Base-by-base conservation (phyloP, 1,140 invertebrate genomes). In the Macrocentrus cingulum region DNA sequence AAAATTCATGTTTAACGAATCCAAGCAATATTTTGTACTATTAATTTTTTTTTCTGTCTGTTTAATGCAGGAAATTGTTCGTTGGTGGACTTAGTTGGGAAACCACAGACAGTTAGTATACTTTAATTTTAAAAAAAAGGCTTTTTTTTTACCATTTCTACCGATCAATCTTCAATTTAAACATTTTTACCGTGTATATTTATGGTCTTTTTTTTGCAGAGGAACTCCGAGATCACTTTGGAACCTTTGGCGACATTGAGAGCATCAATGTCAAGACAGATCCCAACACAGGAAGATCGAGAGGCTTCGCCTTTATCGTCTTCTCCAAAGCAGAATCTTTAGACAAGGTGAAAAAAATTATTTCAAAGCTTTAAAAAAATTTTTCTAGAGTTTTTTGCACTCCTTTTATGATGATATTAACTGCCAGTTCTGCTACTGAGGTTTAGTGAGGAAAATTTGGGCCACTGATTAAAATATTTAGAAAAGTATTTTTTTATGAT, bases 31-130 rank as follows among this genome's bases (percentile, higher is more conserved):
- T n/a, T 6, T 34, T 49, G 3, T 1, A 37, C 5, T 56, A 49
- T 39, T 59, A 59, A 44, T 37, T 18, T 42, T 60, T 51, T 63
- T 42, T 69, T 65, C 76, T 75, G 81, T 79, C 76, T 76, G n/a
- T 80, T 71, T 81, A n/a, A 48, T 91, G 69, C 88, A 97, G 95
- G 84, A 98, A 98, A 88, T 87, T 98, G 65, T 98, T 98, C 88
- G 93, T 97, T 81, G 95, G 95, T 73, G 95, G 94, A 59, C 82
- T 98, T 60, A 97, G 93, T 84, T 97, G 95, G 94, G 93, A 97
- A 85, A 97, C 95, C 16, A 92, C 92, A 77, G 94, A 97, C 81
- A 95, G 95, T 97, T 84, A 93, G 92, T 91, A 75, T 60, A 60
- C 50, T 60, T 67, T 65, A 15, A 39, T 39, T 13, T 39, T 3